phyloP scores from a whole-genome alignment of 2,797 vertebrate genomes.

The Tarsius wallacei region DNA sequence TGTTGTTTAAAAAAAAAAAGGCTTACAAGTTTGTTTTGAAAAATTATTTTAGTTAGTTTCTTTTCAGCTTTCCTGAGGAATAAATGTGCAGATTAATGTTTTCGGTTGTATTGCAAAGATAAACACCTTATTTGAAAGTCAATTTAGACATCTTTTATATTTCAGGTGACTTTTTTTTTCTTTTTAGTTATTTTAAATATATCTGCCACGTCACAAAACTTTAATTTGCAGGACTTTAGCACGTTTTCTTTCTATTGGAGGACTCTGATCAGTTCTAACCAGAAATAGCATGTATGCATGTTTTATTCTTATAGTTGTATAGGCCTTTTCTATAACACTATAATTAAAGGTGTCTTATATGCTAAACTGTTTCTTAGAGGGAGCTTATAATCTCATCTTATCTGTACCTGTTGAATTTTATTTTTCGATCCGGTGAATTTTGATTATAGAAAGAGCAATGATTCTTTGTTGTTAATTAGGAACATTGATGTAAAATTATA shows the following conservation, averaged over 20 bases:
- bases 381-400: conserved; percentile 70
- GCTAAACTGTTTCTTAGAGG: conserved; percentile 63
- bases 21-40: conserved; percentile 37
- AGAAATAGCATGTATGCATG: conserved; percentile 3
- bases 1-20: background rate
- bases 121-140: conserved; percentile 29
- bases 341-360: conserved; percentile 40
- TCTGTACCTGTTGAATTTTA: conserved; percentile 58
- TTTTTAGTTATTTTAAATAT: conserved; percentile 34
- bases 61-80: conserved; percentile 24
- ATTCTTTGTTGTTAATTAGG: conserved; percentile 28
- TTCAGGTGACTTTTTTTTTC: background rate
- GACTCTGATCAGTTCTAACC: conserved; percentile 78
- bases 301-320: conserved; percentile 55
- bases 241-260: conserved; percentile 88
- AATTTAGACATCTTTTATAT: conserved; percentile 35
- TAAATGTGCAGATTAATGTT: conserved; percentile 13
- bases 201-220: background rate
- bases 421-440: conserved; percentile 23
- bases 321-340: conserved; percentile 69
- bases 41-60: conserved; percentile 44
- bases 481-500: conserved; percentile 20
- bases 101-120: conserved; percentile 54
- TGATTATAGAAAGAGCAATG: background rate
- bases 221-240: background rate